Evolutionary conservation across 2,797 vertebrate species (phyloP), one percentile per base, ranked within the genome.

Genomic region (Caiman crocodilus): DNA sequence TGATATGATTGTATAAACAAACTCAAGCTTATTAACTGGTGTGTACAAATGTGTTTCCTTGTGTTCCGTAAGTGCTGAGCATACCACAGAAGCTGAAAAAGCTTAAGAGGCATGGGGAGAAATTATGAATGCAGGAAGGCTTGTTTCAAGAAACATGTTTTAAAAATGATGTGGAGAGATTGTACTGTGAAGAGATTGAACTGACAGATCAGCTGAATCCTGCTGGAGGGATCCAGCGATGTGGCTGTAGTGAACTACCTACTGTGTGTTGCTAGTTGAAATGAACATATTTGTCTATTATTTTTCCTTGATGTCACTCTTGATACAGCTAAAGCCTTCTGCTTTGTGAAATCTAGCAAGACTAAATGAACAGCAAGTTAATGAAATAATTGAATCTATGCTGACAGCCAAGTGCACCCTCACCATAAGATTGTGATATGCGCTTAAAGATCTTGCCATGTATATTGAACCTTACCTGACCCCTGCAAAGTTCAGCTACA

Each of bases 1-100:
- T 50, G 83, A 69, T 92, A 95, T 89, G 88, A 93, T 95, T 93
- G 89, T 88, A 85, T 76, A 96, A 97, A 95, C 92, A 96, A 95
- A 92, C 76, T 94, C 90, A 88, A 42, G 76, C 18, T 79, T 94
- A 77, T 92, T 93, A 89, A 94, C 79, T 64, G 83, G 90, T 96
- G 79, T 0, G 0, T 85, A 89, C 5, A 57, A 88, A 95, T 79
- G 25, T 16, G 57, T 76, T 91, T 93, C 69, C 59, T 0, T 5
- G 3, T 59, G 61, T 28, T 88, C 80, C 90, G 92, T 58, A 87
- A 90, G 89, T 76, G 83, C 50, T 78, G 76, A 60, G 21, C 85
- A 60, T 74, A 77, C 59, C 32, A 74, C 59, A 87, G 50, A 21
- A 63, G 35, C 57, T 92, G 73, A 86, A 93, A 90, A 88, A 50